Base-by-base conservation (phyloP, 1,140 invertebrate genomes). In the Ostrea denselamellosa region DNA sequence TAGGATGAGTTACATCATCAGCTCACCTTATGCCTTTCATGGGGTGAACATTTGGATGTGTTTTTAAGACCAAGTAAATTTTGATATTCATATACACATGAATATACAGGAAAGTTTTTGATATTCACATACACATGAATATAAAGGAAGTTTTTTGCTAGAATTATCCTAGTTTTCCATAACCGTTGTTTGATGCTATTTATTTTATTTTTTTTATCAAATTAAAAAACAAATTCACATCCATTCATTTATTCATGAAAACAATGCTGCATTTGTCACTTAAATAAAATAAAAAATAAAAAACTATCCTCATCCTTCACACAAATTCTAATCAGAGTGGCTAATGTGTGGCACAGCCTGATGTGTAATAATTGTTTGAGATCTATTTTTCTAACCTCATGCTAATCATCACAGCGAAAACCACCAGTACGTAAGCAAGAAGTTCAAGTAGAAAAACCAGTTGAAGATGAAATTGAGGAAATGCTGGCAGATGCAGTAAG, bases 401-500 rank as follows among this genome's bases (percentile, higher is more conserved):
- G 68, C 68, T 77, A 77, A 77, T 77, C 68, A 22, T 77, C 68
- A 77, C 68, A 77, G 68, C 68, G 68, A 28, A 77, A 34, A 34
- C 68, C 68, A 19, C 82, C 53, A 0, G 34, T 19, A n/a, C 82
- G 53, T n/a, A 54, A n/a, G 51, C 82, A 54, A n/a, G 82, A 83
- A 53, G 53, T 52, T 0, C 44, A 12, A 51, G n/a, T 53, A 22
- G 34, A 83, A 52, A 83, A 53, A 28, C 44, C 82, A 22, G 82
- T 53, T 19, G 53, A 53, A 17, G 82, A 83, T n/a, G 82, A 83
- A 83, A 54, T 83, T 53, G 82, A 83, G 53, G 82, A 83, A 83
- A 83, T 83, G 44, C 12, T 83, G 82, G 82, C 22, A 9, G 52
- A 53, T 83, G 52, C 82, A n/a, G 82, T 53, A 83, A 54, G 44